These are phyloP conservation scores for Onthophagus taurus DNA, from an alignment of 1,140 invertebrate genomes.

Conservation along the genomic window DNA sequence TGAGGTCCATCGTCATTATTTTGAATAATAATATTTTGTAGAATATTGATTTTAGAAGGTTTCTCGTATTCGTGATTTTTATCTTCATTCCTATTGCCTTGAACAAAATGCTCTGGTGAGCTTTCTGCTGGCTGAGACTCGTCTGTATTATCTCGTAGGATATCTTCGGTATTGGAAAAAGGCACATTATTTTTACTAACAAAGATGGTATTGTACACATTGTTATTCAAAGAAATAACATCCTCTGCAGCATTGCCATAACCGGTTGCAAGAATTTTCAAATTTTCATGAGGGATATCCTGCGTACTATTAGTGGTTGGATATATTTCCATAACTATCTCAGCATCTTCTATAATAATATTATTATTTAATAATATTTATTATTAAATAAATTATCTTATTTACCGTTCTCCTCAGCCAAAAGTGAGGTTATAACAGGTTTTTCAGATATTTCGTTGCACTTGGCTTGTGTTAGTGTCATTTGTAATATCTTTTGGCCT, in stretches of 20 bases:
- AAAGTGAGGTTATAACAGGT: conserved; percentile 15
- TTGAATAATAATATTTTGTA: conserved; percentile 14
- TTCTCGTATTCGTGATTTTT: conserved; percentile 10
- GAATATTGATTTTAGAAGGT: conserved; percentile 13
- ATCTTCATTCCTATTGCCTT: conserved; percentile 13
- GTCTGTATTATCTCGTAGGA: conserved; percentile 8
- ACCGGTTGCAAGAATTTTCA: conserved; percentile 11
- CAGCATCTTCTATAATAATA: conserved; percentile 12
- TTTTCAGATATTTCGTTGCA: conserved; percentile 14
- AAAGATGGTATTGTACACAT: conserved; percentile 11
- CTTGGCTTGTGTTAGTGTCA: conserved; percentile 10
- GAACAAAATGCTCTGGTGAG: conserved; percentile 12
- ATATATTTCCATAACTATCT: conserved; percentile 12
- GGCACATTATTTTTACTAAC: conserved; percentile 11
- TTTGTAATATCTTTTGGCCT: conserved; percentile 10
- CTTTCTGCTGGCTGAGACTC: conserved; percentile 13
- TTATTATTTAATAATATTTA: conserved; percentile 12
- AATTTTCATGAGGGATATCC: conserved; percentile 8
- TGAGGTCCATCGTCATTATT: conserved; percentile 13
- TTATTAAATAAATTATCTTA: conserved; percentile 13
- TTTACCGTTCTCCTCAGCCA: conserved; percentile 11
- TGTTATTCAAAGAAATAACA: conserved; percentile 15
- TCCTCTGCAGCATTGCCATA: conserved; percentile 12
- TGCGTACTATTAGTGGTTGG: conserved; percentile 8
- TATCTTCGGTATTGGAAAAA: conserved; percentile 10